Conservation (phyloP, 2,797 vertebrate genomes). For the Takifugu rubripes region DNA sequence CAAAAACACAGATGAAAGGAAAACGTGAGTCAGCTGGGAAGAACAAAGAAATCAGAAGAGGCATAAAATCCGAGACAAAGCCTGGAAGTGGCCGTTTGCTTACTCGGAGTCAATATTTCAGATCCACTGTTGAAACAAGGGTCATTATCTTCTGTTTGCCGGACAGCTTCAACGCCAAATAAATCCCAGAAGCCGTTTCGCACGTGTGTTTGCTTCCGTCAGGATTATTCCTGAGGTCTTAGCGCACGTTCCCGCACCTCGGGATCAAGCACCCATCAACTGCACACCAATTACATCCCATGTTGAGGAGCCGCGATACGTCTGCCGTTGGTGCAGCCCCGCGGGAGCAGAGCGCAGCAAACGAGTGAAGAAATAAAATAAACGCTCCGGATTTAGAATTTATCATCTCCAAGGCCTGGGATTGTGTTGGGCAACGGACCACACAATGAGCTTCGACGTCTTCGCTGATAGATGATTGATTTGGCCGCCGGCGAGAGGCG, state of each 20-base stretch:
- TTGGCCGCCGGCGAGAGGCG: slow-evolving; percentile 48
- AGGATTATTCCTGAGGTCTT: slow-evolving; percentile 16
- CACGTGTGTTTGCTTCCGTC: neutral
- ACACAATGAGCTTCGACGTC: slow-evolving; percentile 71
- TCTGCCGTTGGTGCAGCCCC: slow-evolving; percentile 54
- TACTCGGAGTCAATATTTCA: slow-evolving; percentile 42
- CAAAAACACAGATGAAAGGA: slow-evolving; percentile 28
- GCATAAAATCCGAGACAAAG: slow-evolving; percentile 9
- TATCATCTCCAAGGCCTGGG: slow-evolving; percentile 37
- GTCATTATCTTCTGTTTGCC: slow-evolving; percentile 38
- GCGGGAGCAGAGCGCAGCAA: too few relatives aligned
- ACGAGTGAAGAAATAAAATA: neutral
- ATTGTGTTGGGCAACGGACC: slow-evolving; percentile 51
- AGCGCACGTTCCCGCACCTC: slow-evolving; percentile 18
- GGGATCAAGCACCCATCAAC: slow-evolving; percentile 46
- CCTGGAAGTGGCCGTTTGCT: slow-evolving; percentile 29
- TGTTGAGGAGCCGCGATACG: slow-evolving; percentile 37
- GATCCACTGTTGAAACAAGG: slow-evolving; percentile 40
- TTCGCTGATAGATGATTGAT: slow-evolving; percentile 74
- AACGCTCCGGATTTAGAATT: slow-evolving; percentile 44
- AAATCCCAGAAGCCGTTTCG: slow-evolving; percentile 9
- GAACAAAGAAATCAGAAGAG: neutral
- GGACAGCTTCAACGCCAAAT: slow-evolving; percentile 18
- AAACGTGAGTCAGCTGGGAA: slow-evolving; percentile 17
- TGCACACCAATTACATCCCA: slow-evolving; percentile 48